Evolutionary conservation across 1,140 invertebrate species (phyloP).

Genomic region (Drosophila seguyi): DNA sequence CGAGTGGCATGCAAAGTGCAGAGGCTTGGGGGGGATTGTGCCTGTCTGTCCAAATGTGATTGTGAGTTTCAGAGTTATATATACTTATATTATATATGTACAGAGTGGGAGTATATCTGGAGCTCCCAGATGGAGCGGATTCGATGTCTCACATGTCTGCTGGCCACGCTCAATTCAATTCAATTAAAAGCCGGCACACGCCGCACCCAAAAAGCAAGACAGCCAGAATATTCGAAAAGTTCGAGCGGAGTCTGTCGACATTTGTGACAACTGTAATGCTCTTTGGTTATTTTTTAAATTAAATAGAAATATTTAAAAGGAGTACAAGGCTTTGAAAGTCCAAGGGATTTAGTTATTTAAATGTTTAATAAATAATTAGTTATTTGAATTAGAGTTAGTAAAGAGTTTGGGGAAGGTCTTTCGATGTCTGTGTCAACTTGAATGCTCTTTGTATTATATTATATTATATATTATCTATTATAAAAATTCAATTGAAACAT

Average conservation of each 20-base stretch:
- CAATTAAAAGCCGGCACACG: slow-evolving; percentile 61
- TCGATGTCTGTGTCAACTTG: too few relatives aligned
- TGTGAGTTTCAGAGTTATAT: slow-evolving; percentile 3
- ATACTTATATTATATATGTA: not conserved
- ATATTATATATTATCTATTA: too few relatives aligned
- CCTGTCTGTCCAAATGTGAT: slow-evolving; percentile 11
- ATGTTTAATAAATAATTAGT: too few relatives aligned
- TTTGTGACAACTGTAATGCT: slow-evolving; percentile 25
- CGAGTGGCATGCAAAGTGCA: slow-evolving; percentile 51
- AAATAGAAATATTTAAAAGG: not conserved
- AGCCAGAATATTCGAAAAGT: slow-evolving; percentile 2
- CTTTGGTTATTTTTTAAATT: slow-evolving; percentile 2
- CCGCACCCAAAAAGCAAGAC: slow-evolving; percentile 46
- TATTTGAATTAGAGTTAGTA: too few relatives aligned
- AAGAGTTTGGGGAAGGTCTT: too few relatives aligned
- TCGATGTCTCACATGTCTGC: slow-evolving; percentile 57
- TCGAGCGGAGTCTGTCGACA: not conserved
- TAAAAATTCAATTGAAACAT: too few relatives aligned
- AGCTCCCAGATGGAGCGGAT: slow-evolving; percentile 29
- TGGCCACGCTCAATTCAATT: slow-evolving; percentile 67
- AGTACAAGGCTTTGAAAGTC: too few relatives aligned
- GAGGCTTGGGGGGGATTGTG: slow-evolving; percentile 22
- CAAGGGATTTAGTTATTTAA: too few relatives aligned
- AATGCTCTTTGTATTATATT: too few relatives aligned
- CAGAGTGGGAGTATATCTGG: slow-evolving; percentile 9